These are phyloP conservation scores for Amorpha juglandis DNA, from an alignment of 2,888 invertebrate genomes.

Conservation along the genomic window DNA sequence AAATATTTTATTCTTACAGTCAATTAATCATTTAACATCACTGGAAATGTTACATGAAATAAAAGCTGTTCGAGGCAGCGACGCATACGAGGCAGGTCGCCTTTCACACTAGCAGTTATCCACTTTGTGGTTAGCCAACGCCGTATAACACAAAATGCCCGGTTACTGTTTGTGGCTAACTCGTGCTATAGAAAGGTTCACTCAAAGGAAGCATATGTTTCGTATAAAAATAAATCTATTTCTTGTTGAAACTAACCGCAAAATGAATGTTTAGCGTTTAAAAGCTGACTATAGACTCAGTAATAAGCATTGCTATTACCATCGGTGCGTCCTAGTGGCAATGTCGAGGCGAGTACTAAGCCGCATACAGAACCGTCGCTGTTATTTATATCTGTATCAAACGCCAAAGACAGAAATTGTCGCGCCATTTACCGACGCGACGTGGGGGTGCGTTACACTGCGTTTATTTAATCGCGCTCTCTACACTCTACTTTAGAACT, in stretches of 20 bases:
- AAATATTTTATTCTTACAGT: background rate
- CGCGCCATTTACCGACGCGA: constrained; percentile 3
- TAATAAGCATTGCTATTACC: constrained; percentile 15
- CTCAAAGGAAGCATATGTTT: constrained; percentile 12
- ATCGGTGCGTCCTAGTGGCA: background rate
- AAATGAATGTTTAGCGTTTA: constrained; percentile 20
- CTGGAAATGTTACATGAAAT: constrained; percentile 1
- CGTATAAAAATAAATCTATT: constrained; percentile 21
- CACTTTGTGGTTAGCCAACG: constrained; percentile 28
- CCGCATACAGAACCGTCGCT: constrained; percentile 1
- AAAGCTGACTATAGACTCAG: constrained; percentile 6
- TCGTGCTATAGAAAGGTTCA: constrained; percentile 16
- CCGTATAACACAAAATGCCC: constrained; percentile 25
- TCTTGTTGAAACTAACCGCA: constrained; percentile 18
- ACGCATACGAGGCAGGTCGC: background rate
- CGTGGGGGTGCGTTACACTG: constrained; percentile 7
- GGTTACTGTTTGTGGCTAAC: constrained; percentile 23
- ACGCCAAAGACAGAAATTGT: constrained; percentile 8
- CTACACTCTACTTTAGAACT: constrained; percentile 16
- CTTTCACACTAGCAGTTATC: constrained; percentile 25
- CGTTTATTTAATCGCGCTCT: constrained; percentile 21
- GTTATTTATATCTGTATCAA: constrained; percentile 1
- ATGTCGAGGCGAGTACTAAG: background rate
- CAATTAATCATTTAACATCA: background rate
- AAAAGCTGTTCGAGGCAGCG: background rate